These are phyloP conservation scores for Lysandra bellargus DNA, from an alignment of 2,888 invertebrate genomes.

Conservation along the genomic window DNA sequence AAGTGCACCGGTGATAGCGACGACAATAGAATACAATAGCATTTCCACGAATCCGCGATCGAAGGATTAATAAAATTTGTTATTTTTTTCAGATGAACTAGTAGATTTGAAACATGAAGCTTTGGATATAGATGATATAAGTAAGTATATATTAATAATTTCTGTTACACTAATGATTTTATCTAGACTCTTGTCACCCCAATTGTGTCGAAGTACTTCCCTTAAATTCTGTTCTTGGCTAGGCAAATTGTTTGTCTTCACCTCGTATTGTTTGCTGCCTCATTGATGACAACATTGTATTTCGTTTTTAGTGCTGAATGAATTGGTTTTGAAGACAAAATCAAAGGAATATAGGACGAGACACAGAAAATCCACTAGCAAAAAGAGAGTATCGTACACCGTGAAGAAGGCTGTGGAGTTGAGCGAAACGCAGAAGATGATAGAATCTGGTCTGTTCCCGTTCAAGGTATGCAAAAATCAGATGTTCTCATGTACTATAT, in stretches of 20 bases:
- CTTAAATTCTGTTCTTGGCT: neutral
- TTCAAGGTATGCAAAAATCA: constrained; percentile 65
- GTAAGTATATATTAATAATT: constrained; percentile 35
- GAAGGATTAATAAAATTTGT: neutral
- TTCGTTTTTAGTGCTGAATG: constrained; percentile 52
- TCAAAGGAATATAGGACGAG: constrained; percentile 47
- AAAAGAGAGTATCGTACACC: constrained; percentile 49
- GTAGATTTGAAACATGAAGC: constrained; percentile 43
- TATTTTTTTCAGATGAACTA: constrained; percentile 38
- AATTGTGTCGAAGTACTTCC: neutral
- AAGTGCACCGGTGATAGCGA: too few relatives aligned
- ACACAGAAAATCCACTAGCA: constrained; percentile 43
- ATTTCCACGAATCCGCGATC: too few relatives aligned
- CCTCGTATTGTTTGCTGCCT: neutral
- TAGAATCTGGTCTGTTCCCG: constrained; percentile 61
- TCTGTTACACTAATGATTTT: neutral
- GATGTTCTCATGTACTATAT: constrained; percentile 58
- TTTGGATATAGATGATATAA: constrained; percentile 45
- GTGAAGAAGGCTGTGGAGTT: constrained; percentile 51
- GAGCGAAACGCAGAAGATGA: constrained; percentile 57
- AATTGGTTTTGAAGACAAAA: constrained; percentile 55
- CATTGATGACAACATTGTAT: neutral
- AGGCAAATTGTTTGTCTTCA: neutral
- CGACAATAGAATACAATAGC: too few relatives aligned
- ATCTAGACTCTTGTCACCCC: neutral